These are phyloP conservation scores for Lepilemur ruficaudatus DNA, from an alignment of 2,797 vertebrate genomes.

Conservation along the genomic window DNA sequence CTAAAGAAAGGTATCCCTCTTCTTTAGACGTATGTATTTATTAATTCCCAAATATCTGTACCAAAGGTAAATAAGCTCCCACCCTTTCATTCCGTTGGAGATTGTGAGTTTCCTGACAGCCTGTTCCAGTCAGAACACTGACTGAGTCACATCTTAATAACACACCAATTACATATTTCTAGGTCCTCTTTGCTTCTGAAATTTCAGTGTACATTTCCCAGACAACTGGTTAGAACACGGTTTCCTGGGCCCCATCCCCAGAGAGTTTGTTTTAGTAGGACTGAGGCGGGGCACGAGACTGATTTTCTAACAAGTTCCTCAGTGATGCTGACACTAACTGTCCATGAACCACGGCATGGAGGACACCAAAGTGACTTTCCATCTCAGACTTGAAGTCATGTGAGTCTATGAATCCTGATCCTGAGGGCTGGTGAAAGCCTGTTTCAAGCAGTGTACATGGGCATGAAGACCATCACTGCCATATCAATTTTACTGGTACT, in stretches of 20 bases:
- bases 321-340: not conserved
- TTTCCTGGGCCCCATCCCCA: not conserved
- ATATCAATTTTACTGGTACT: not conserved
- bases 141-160: not conserved
- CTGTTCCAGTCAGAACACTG: not conserved
- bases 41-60: not conserved
- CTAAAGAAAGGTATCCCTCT: not conserved
- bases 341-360: not conserved
- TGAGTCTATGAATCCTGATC: not conserved
- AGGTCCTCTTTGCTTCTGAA: not conserved
- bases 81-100: not conserved
- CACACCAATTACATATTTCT: not conserved
- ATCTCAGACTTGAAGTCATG: not conserved
- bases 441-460: fast-evolving
- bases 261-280: not conserved
- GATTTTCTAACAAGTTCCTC: not conserved
- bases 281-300: not conserved
- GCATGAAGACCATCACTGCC: not conserved
- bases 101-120: not conserved
- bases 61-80: not conserved
- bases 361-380: not conserved
- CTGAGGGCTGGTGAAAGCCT: not conserved
- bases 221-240: not conserved
- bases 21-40: not conserved
- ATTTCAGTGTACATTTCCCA: not conserved